Evolutionary conservation across 2,113 vertebrate genomes (phyloP), one percentile per base, ranked within the genome.

Genomic region (Rhinogobius similis): DNA sequence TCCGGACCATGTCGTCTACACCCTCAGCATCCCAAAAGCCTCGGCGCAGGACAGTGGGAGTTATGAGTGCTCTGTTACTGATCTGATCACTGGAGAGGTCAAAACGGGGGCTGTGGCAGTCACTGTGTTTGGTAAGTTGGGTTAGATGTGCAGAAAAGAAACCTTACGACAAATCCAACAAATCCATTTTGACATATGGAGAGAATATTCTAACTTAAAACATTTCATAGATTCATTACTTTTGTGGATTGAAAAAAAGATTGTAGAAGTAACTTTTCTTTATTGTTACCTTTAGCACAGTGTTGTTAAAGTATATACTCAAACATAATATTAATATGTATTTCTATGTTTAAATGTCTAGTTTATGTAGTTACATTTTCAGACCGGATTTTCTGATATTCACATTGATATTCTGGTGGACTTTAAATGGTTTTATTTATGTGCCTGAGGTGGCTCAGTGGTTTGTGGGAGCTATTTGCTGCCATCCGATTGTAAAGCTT

Each of bases 11-110:
- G 85, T 89, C 64, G 18, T 77, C 56, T 97, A 98, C 86, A 96
- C 92, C 2, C 83, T 99, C 82, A 93, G 75, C 8, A 90, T 99
- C 85, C 92, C 91, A 1, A 82, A 92, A 64, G 95, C 95, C 65
- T 90, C 94, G 0, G 75, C 93, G 73, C 92, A 94, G 77, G 98
- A 99, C 88, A 92, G 93, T 0, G 98, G 98, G 43, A 87, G 87
- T 44, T 99, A 98, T 6, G 93, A 96, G 73, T 99, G 98, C 79
- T 92, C 93, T 5, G 90, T 95, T 74, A 92, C 88, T 0, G 90
- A 95, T 62, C 85, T 89, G 29, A 77, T 82, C 46, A 93, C 82
- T 62, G 86, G 93, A 39, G 85, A 90, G 58, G 93, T 93, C 79
- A 88, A 91, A 78, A 93, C 88, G 62, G 90, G 92, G 92, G 93